phyloP scores from a whole-genome alignment of 30 jellyfish, hydroid and myxozoan genomes.

The Cassiopea andromeda region DNA sequence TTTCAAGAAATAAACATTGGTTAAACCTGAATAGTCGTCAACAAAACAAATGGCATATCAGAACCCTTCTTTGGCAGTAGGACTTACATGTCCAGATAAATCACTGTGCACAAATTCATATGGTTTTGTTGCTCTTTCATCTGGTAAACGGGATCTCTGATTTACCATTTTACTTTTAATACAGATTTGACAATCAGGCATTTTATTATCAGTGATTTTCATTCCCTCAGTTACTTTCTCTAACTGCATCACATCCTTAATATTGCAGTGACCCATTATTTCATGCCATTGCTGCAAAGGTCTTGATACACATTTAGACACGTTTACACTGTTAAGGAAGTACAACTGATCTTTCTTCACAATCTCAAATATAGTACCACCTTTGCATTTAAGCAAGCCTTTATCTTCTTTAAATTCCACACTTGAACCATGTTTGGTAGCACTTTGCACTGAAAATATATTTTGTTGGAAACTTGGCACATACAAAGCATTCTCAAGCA shows the following conservation, averaged over 20 bases:
- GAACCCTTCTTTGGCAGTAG: conserved; percentile 29
- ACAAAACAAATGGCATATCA: conserved; percentile 19
- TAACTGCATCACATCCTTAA: conserved; percentile 43
- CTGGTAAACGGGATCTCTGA: conserved; percentile 11
- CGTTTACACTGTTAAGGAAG: conserved; percentile 7
- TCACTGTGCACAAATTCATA: conserved; percentile 26
- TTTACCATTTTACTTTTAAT: not conserved
- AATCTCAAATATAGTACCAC: conserved; percentile 61
- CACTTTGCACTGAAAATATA: not conserved
- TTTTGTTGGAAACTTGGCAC: conserved; percentile 20
- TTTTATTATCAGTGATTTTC: conserved; percentile 15
- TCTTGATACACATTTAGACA: conserved; percentile 11
- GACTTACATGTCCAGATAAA: conserved; percentile 36
- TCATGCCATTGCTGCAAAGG: conserved; percentile 46
- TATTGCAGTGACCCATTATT: conserved; percentile 59
- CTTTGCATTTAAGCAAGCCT: conserved; percentile 16
- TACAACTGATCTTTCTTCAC: conserved; percentile 39
- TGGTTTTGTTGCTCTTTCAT: conserved; percentile 23
- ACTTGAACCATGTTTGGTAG: conserved; percentile 27
- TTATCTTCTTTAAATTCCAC: conserved; percentile 18
- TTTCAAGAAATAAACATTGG: not conserved
- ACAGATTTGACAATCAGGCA: conserved; percentile 53
- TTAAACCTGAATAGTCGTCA: conserved; percentile 7
- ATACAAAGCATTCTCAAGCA: conserved; percentile 16
- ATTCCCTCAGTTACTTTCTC: conserved; percentile 45